Conservation (phyloP, 2,888 invertebrate genomes). For the Diadromus collaris region DNA sequence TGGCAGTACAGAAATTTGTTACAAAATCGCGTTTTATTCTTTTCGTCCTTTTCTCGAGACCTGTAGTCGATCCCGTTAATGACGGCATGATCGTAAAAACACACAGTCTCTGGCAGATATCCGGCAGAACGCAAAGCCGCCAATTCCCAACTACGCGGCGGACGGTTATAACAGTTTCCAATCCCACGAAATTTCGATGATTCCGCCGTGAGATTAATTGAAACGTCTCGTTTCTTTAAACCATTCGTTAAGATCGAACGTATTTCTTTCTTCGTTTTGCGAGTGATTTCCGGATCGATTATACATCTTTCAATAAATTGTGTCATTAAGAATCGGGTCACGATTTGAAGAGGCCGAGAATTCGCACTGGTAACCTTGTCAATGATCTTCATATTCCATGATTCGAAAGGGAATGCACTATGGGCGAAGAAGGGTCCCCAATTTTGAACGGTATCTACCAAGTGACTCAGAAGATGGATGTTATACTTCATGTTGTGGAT, state of each 20-base stretch:
- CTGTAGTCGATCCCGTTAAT: background rate
- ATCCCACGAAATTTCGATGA: background rate
- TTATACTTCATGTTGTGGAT: constrained; percentile 17
- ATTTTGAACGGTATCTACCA: constrained; percentile 23
- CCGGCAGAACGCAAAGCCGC: background rate
- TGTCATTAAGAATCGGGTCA: background rate
- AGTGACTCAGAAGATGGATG: constrained; percentile 33
- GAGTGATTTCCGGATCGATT: background rate
- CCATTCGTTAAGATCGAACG: background rate
- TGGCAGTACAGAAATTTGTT: too few species aligned
- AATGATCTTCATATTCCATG: constrained; percentile 30
- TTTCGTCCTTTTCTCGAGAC: background rate
- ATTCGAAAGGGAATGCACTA: too few species aligned
- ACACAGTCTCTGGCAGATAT: background rate
- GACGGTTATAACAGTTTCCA: background rate
- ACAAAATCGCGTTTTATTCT: background rate
- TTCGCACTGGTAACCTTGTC: constrained; percentile 9
- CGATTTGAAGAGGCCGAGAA: constrained; percentile 22
- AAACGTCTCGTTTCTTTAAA: background rate
- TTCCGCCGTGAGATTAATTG: background rate
- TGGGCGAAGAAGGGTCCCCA: constrained; percentile 35
- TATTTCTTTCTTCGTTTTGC: background rate
- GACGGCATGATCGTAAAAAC: background rate
- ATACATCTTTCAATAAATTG: background rate
- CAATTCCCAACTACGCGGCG: background rate